Conservation (phyloP, 2,888 invertebrate species). For the Drosophila vallismaia region DNA sequence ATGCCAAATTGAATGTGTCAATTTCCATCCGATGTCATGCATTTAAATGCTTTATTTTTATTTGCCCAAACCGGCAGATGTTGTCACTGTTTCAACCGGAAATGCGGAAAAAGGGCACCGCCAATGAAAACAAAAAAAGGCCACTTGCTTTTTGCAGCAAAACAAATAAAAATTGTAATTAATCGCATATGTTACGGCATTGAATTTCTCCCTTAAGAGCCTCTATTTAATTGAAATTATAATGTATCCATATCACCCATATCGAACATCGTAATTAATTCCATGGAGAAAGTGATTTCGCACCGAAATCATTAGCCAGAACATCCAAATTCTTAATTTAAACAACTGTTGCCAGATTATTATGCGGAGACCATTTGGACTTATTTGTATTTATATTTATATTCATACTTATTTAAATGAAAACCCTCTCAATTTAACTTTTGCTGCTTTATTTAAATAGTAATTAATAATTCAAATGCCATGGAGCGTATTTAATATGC, state of each 20-base stretch:
- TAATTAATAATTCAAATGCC: slow-evolving; percentile 72
- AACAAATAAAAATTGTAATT: slow-evolving; percentile 46
- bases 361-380: slow-evolving; percentile 58
- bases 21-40: slow-evolving; percentile 63
- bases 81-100: slow-evolving; percentile 24
- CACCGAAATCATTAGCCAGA: slow-evolving; percentile 1
- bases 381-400: slow-evolving; percentile 46
- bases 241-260: background rate
- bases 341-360: slow-evolving; percentile 32
- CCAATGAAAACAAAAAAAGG: slow-evolving; percentile 9
- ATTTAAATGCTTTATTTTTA: slow-evolving; percentile 65
- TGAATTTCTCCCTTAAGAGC: slow-evolving; percentile 18
- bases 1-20: slow-evolving; percentile 71
- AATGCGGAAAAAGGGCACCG: slow-evolving; percentile 5
- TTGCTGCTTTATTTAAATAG: slow-evolving; percentile 68
- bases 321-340: background rate
- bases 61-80: slow-evolving; percentile 59
- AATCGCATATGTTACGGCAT: slow-evolving; percentile 37
- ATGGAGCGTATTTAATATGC: slow-evolving; percentile 62
- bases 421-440: slow-evolving; percentile 75
- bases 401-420: slow-evolving; percentile 70
- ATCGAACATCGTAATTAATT: background rate
- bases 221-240: slow-evolving; percentile 6
- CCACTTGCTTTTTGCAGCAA: slow-evolving; percentile 11
- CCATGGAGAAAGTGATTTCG: background rate